These are phyloP conservation scores for Mantis religiosa DNA, from an alignment of 2,888 invertebrate genomes.

Conservation along the genomic window DNA sequence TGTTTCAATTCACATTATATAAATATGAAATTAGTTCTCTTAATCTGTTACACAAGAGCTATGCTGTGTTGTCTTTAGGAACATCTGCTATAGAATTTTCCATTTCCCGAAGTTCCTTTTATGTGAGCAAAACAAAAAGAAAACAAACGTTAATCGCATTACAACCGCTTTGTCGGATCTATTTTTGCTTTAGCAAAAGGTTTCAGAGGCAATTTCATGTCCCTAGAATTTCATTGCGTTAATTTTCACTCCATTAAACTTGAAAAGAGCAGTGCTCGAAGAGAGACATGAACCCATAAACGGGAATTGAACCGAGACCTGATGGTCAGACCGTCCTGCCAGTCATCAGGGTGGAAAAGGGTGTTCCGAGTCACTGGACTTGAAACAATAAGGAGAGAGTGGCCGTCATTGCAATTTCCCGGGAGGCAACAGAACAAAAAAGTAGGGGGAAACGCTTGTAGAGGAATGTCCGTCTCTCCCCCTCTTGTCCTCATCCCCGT, in stretches of 20 bases:
- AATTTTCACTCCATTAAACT: neutral
- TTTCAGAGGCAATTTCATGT: neutral
- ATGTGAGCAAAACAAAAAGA: too few species aligned
- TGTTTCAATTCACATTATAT: too few species aligned
- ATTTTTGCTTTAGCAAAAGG: neutral
- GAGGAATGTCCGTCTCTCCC: neutral
- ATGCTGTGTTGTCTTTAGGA: too few species aligned
- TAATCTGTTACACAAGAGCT: too few species aligned
- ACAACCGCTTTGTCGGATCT: too few species aligned
- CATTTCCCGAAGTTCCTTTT: too few species aligned
- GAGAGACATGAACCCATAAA: neutral
- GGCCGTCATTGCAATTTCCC: neutral
- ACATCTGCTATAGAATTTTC: too few species aligned
- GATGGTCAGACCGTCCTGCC: neutral
- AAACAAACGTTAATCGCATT: too few species aligned
- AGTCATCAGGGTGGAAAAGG: neutral
- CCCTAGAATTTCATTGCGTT: neutral
- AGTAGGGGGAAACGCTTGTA: neutral
- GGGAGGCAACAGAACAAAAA: neutral
- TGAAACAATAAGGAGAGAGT: neutral
- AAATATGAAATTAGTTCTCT: too few species aligned
- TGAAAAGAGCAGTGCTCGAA: neutral
- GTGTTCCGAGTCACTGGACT: neutral
- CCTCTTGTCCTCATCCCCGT: neutral
- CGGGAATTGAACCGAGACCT: neutral